Percentiles rank a stretch among this genome's conserved stretches.
Conservation (phyloP, 2,888 invertebrate species). For the Sabellastarte sp. region DNA sequence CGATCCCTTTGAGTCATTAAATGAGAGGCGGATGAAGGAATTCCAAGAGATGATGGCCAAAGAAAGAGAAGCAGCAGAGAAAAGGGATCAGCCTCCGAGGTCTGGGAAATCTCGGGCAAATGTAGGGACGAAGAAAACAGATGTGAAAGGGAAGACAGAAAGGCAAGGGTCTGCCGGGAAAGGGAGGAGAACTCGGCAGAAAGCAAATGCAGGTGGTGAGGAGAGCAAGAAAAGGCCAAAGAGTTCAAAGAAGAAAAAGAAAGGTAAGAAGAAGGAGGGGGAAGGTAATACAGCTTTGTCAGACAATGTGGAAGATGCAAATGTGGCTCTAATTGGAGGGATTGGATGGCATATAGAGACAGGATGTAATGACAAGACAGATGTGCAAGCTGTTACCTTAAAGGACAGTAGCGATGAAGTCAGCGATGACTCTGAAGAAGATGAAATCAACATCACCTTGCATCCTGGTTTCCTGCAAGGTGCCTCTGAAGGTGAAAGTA, state of each 20-base stretch:
- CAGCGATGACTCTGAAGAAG: not conserved
- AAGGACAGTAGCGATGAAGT: not conserved
- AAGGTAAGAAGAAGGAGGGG: constrained; percentile 8
- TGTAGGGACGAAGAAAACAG: constrained; percentile 2
- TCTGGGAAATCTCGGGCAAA: constrained; percentile 1
- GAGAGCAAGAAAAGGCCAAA: constrained; percentile 5
- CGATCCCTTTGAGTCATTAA: constrained; percentile 27
- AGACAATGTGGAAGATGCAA: constrained; percentile 8
- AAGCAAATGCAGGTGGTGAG: not conserved
- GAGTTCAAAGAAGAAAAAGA: constrained; percentile 9
- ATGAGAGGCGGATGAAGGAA: constrained; percentile 7
- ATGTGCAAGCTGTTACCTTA: constrained; percentile 3
- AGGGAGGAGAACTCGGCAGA: not conserved
- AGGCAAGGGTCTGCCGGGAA: constrained; percentile 11
- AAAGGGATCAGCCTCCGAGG: not conserved
- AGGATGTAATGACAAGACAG: constrained; percentile 41
- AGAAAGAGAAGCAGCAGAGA: constrained; percentile 3
- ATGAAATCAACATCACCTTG: constrained; percentile 1
- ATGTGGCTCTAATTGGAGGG: constrained; percentile 43
- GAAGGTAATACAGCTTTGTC: not conserved
- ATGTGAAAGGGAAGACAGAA: not conserved
- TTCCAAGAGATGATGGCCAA: not conserved
- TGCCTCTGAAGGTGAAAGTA: too few species aligned
- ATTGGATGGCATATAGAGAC: constrained; percentile 51
- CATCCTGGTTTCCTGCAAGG: too few species aligned